Evolutionary conservation across 2,888 invertebrate species (phyloP), one percentile per base, ranked within the genome.

Genomic region (Epinotia ramella): DNA sequence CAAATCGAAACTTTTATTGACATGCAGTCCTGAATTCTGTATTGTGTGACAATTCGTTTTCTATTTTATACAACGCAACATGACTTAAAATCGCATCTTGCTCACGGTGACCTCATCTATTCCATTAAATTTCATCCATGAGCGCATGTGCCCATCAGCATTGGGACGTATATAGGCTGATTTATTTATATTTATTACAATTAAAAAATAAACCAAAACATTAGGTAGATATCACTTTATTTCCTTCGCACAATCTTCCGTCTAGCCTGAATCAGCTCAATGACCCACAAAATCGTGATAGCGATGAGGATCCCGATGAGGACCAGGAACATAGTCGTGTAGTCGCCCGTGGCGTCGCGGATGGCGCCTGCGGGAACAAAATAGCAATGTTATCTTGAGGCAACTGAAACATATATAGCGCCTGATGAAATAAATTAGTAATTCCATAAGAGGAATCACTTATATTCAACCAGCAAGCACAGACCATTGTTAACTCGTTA

Each of bases 321-420:
- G 0, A 72, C 57, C 16, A 67, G 56, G 63, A 76, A 72, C 76
- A 76, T 76, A 1, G 9, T 63, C 3, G 72, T 76, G 57, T 72
- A 76, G 72, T 76, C 24, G 33, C 67, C 66, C 0, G 76, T 72
- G 2, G 44, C 62, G n/a, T 76, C 76, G n/a, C 71, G 71, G 12
- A 76, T 67, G 3, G 72, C 76, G 3, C 76, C 76, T 76, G 67
- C 3, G 13, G 20, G 33, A 20, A 18, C n/a, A 20, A 20, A 57
- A 57, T 57, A 20, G 57, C 20, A 57, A 49, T 16, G 5, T 49
- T 49, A 49, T 49, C 13, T 49, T 5, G 49, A 16, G 13, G 13
- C 16, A 5, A 16, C 16, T 16, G 13, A 49, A 20, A 20, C 20
- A n/a, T 6, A n/a, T 1, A 53, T 7, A 13, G n/a, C 53, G 53